Percentiles rank a stretch among this genome's conserved stretches.
Conservation (phyloP, 2,888 invertebrate species). For the Rotaria sp. region DNA sequence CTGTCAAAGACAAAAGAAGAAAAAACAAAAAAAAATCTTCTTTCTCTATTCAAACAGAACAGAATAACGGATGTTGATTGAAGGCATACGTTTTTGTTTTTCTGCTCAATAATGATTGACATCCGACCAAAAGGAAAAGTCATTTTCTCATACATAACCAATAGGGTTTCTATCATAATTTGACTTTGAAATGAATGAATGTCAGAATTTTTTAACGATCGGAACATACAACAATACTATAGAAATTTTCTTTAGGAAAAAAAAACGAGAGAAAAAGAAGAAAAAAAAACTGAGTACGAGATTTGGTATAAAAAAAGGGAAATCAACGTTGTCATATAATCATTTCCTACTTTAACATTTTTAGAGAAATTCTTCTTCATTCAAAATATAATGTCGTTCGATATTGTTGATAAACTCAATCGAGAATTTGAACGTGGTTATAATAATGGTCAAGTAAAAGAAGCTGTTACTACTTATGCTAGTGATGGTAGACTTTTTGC, state of each 20-base stretch:
- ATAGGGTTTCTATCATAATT: neutral
- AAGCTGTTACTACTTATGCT: neutral
- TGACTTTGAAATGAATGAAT: constrained; percentile 16
- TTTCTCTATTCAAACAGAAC: neutral
- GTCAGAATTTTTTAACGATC: neutral
- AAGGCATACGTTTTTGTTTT: neutral
- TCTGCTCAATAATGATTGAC: neutral
- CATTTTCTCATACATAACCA: neutral
- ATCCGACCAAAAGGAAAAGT: constrained; percentile 1
- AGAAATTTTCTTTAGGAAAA: neutral
- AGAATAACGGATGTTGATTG: constrained; percentile 13
- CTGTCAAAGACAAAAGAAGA: neutral
- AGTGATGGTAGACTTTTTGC: neutral
- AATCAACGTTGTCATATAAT: neutral
- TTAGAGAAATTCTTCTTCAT: neutral
- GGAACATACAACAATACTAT: neutral
- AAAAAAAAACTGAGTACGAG: neutral
- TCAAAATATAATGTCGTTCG: neutral
- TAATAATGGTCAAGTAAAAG: neutral
- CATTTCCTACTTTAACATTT: neutral
- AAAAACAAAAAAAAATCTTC: neutral
- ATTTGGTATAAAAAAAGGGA: neutral
- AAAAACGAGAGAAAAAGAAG: neutral
- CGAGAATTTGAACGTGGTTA: neutral
- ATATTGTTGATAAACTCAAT: neutral